Evolutionary conservation across 2,113 vertebrate species (phyloP), one percentile per base, ranked within the genome.

Genomic region (Oryzias woworae): DNA sequence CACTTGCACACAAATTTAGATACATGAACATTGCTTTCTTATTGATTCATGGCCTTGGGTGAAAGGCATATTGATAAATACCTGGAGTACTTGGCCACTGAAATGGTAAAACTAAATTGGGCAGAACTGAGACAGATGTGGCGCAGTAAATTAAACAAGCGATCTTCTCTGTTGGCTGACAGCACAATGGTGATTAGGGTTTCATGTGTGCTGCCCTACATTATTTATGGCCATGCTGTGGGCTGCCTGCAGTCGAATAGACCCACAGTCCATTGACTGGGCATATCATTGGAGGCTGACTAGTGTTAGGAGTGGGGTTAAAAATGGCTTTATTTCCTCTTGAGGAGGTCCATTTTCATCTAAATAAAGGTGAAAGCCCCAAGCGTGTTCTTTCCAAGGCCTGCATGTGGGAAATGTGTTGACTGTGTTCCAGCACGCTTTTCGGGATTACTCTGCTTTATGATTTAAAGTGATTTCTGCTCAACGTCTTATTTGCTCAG

Each of bases 101-200:
- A 77, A 88, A 87, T 83, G 66, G 80, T 62, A 63, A 72, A 84
- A 83, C 78, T 81, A 91, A 92, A 92, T 91, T 91, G 89, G 84
- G 80, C 87, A 86, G 90, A 90, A 89, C 89, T 85, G 86, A 90
- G 87, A 91, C 87, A 83, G 88, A 91, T 91, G 90, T 69, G 67
- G 68, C 20, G 72, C 81, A 79, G 89, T 92, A 91, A 92, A 92
- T 93, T 90, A 91, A 90, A 90, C 88, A 86, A 86, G 85, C 88
- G 85, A 86, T 81, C 85, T 88, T 80, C 84, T 84, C 88, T 86
- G 88, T 84, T 87, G 81, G 86, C 85, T 90, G 91, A 88, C 89
- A 89, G 85, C 85, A 80, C 86, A 88, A 84, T 82, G 87, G 87
- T 90, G 89, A 90, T 90, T 88, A 92, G 87, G 76, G 85, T 86